Conservation (phyloP, 1,140 invertebrate species). For the Eupristina koningsbergeri region DNA sequence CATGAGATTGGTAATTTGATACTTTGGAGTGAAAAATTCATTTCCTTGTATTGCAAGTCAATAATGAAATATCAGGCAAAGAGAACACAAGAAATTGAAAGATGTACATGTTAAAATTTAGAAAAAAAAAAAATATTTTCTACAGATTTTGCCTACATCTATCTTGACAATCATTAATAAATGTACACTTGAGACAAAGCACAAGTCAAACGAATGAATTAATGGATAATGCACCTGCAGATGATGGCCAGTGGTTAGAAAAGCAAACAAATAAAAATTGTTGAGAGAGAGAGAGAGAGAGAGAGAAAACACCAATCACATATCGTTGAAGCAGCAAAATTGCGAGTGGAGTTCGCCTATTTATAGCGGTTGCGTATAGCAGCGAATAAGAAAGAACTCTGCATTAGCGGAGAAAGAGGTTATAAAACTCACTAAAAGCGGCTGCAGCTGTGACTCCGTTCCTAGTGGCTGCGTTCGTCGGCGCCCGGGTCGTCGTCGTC, state of each 20-base stretch:
- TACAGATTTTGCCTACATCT: too few relatives aligned
- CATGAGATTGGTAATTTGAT: background rate
- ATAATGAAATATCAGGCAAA: background rate
- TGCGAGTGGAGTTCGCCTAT: conserved; percentile 19
- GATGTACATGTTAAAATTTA: background rate
- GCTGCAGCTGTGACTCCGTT: background rate
- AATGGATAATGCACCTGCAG: background rate
- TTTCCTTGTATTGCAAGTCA: background rate
- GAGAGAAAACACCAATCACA: background rate
- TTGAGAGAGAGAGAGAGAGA: too few relatives aligned
- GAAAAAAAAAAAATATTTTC: too few relatives aligned
- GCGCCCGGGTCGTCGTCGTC: background rate
- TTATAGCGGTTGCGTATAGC: conserved; percentile 34
- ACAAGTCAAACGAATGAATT: background rate
- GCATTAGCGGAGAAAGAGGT: background rate
- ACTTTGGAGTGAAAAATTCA: background rate
- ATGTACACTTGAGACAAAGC: background rate
- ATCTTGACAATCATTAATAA: too few relatives aligned
- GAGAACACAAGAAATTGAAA: too few relatives aligned
- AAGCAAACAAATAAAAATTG: background rate
- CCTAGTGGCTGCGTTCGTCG: background rate
- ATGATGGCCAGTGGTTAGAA: too few relatives aligned
- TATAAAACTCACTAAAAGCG: conserved; percentile 39
- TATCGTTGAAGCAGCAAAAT: background rate
- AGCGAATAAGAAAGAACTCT: background rate